phyloP scores from a whole-genome alignment of 2,888 invertebrate genomes.

The Meteorus cinctellus region DNA sequence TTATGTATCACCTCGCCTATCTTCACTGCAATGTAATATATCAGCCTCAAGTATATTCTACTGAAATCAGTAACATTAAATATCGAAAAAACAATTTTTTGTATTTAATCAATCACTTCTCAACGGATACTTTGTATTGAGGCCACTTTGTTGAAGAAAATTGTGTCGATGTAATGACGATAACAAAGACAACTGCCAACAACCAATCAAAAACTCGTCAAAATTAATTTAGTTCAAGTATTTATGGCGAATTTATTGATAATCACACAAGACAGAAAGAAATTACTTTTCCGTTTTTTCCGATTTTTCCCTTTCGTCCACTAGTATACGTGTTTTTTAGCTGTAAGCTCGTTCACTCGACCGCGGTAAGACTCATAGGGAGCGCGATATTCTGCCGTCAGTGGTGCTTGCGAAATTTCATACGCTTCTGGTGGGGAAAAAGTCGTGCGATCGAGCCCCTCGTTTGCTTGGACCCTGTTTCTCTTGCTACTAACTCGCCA shows the following conservation, averaged over 20 bases:
- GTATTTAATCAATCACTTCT: no score
- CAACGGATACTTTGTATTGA: constrained; percentile 25
- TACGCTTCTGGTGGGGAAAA: constrained; percentile 41
- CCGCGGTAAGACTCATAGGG: constrained; percentile 44
- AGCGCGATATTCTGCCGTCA: constrained; percentile 37
- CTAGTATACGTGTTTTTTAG: neutral
- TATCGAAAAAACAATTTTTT: no score
- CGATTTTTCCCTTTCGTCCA: neutral
- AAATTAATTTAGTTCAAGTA: neutral
- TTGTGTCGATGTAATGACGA: constrained; percentile 2
- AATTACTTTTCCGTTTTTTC: neutral
- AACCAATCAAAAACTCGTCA: neutral
- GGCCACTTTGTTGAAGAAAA: constrained; percentile 27
- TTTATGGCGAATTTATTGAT: no score
- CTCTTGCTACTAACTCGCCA: constrained; percentile 24
- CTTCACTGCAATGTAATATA: no score
- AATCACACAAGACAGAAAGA: neutral
- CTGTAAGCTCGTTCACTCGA: constrained; percentile 33
- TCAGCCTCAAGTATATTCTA: no score
- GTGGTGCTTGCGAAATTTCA: constrained; percentile 48
- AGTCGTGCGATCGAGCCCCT: constrained; percentile 47
- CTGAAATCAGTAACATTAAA: no score
- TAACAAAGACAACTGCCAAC: constrained; percentile 1
- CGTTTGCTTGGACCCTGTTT: constrained; percentile 33
- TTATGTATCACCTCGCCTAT: no score